Base-by-base conservation (phyloP, 2,888 invertebrate genomes). In the Dexiosoma caninum region DNA sequence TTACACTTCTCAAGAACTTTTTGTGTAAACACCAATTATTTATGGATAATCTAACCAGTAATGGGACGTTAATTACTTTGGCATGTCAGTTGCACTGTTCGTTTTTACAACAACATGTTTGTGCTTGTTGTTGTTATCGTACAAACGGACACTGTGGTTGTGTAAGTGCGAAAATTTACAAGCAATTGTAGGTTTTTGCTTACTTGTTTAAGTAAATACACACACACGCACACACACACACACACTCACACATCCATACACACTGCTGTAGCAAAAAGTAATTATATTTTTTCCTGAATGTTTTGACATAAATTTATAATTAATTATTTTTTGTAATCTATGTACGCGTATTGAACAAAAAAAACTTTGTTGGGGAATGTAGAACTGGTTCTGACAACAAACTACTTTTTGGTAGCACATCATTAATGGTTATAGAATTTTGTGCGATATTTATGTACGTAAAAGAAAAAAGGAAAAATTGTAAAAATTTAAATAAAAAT, bases 11-110 rank as follows among this genome's bases (percentile, higher is more conserved):
- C 44, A 46, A 70, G 62, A 55, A 77, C 44, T 60, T 76, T 77
- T 35, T 59, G 21, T 66, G 81, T 82, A 83, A 83, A 82, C 83
- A 81, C 85, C 88, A 88, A 89, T 90, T 90, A 89, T 87, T 89
- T 87, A 88, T 87, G 88, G 88, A 87, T 88, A 89, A 89, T 89
- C 87, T 88, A 89, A 87, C 88, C 88, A 87, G 84, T 86, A 89
- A 88, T 89, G 87, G 89, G 88, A 88, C 89, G 87, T 89, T 89
- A 89, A 89, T 89, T 89, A 89, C 88, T 83, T 81, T 82, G 82
- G 84, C 84, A 84, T 85, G 86, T 86, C 86, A 85, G 82, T 85
- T 84, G 83, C 86, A 86, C 59, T 70, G 27, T 32, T 57, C 49
- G 23, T 40, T n/a, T 40, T 16, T 60, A 51, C 27, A 16, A 42